Percentiles rank a stretch among this genome's conserved stretches.
These are phyloP conservation scores for Siderastrea radians DNA, from an alignment of 92 coral and sea anemone genomes.

Conservation along the genomic window DNA sequence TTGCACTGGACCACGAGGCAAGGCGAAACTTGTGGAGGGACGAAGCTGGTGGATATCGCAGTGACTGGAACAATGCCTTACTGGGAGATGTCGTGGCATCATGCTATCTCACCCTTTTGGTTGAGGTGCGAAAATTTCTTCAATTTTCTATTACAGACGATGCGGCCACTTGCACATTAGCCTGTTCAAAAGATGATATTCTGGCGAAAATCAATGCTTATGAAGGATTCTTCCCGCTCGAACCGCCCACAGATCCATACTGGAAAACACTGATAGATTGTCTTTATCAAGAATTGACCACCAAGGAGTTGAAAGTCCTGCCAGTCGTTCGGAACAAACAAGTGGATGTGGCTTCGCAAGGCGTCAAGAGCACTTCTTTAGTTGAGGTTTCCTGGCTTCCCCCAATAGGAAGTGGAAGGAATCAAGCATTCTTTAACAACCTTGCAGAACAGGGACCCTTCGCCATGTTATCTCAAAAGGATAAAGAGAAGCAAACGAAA, in stretches of 20 bases:
- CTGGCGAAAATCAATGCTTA: slow-evolving; percentile 35
- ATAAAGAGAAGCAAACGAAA: neutral
- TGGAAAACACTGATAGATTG: slow-evolving; percentile 75
- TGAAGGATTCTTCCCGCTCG: slow-evolving; percentile 56
- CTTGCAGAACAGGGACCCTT: slow-evolving; percentile 14
- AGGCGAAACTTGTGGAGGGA: slow-evolving; percentile 77
- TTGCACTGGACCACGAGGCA: slow-evolving; percentile 78
- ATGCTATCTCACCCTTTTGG: slow-evolving; percentile 59
- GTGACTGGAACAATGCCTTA: slow-evolving; percentile 74
- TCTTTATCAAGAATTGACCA: slow-evolving; percentile 50
- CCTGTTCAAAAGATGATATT: slow-evolving; percentile 4
- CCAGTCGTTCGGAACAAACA: slow-evolving; percentile 46
- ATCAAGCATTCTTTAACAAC: slow-evolving; percentile 60
- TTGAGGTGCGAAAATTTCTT: slow-evolving; percentile 40
- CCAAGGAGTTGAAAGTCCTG: slow-evolving; percentile 2
- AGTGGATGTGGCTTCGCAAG: neutral
- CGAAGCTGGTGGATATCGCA: slow-evolving; percentile 67
- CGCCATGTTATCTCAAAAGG: neutral
- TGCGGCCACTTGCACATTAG: neutral
- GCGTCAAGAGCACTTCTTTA: neutral
- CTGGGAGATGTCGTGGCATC: slow-evolving; percentile 69
- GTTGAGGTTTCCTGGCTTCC: slow-evolving; percentile 56
- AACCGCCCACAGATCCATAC: slow-evolving; percentile 10
- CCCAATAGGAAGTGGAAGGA: slow-evolving; percentile 21
- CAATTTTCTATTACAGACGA: slow-evolving; percentile 1